Base-by-base conservation (phyloP, 2,113 vertebrate genomes). In the Panurus biarmicus region DNA sequence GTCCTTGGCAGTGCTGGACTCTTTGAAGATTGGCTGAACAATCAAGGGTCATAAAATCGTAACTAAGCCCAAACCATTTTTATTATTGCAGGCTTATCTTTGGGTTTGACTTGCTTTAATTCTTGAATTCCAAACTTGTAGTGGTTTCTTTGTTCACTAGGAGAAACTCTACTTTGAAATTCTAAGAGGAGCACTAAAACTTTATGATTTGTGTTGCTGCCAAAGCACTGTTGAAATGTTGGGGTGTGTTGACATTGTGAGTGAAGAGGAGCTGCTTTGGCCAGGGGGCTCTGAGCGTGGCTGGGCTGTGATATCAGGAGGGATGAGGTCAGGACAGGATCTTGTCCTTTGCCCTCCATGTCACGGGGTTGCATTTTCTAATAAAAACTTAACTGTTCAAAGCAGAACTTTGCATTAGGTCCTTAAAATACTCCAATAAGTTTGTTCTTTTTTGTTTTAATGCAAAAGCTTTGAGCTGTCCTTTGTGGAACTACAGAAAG, bases 321-420 rank as follows among this genome's bases (percentile, higher is more conserved):
- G 60, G 60, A 13, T 31, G 20, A 77, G 85, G 25, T 58, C 65
- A 33, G 31, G 19, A 45, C 54, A 7, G 12, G 22, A 4, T n/a
- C 48, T 24, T 2, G 2, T 44, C 61, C 66, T 29, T 93, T 0
- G 0, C 47, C 53, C n/a, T 51, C 15, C 0, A 3, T 72, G n/a
- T 57, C 45, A 12, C 2, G 0, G 48, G 20, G 28, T 29, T 88
- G 25, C 26, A 76, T 79, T 87, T 86, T 50, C 42, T 72, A 22
- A 44, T 78, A 31, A 28, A 77, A 77, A 74, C 7, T 2, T 23
- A 42, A 24, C 20, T 26, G 18, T 74, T 88, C 21, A 12, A 73
- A 86, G 21, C 25, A 51, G 53, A 73, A 20, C 12, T n/a, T 9
- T 25, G 31, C n/a, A n/a, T 22, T 61, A 36, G 22, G 5, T 71